Conservation (phyloP, 2,888 invertebrate species). For the Plebejus argus region DNA sequence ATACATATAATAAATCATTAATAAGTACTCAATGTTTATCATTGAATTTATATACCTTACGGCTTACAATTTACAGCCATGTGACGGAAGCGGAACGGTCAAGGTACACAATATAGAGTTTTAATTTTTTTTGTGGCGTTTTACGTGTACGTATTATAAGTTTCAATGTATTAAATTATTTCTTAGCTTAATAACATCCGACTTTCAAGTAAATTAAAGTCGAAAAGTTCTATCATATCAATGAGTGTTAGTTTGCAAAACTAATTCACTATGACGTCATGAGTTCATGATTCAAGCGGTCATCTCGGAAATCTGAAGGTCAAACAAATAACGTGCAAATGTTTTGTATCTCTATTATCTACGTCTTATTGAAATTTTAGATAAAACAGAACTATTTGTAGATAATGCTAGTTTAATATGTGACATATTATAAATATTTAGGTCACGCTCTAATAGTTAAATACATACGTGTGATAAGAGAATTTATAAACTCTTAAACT, state of each 20-base stretch:
- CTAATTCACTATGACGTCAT: background rate
- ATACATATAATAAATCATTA: too few species aligned
- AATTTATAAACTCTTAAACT: background rate
- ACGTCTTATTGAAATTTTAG: background rate
- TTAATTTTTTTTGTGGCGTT: background rate
- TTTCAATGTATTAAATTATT: background rate
- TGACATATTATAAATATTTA: conserved; percentile 16
- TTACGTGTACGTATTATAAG: background rate
- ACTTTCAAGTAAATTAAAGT: background rate
- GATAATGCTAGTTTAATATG: background rate
- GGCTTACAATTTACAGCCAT: too few species aligned
- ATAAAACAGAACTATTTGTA: conserved; percentile 13
- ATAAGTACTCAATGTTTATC: too few species aligned
- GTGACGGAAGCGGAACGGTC: background rate
- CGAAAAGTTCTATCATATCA: background rate
- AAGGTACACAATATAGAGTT: background rate
- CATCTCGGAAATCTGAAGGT: conserved; percentile 16
- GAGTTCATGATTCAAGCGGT: conserved; percentile 7
- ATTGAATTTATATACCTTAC: background rate
- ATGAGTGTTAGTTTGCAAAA: background rate
- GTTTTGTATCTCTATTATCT: conserved; percentile 7
- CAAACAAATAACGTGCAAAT: conserved; percentile 9
- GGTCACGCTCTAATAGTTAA: background rate
- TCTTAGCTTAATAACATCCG: background rate
- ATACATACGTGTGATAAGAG: background rate